These are phyloP conservation scores for Tenthredo distinguenda DNA, from an alignment of 2,888 invertebrate genomes.

Conservation along the genomic window DNA sequence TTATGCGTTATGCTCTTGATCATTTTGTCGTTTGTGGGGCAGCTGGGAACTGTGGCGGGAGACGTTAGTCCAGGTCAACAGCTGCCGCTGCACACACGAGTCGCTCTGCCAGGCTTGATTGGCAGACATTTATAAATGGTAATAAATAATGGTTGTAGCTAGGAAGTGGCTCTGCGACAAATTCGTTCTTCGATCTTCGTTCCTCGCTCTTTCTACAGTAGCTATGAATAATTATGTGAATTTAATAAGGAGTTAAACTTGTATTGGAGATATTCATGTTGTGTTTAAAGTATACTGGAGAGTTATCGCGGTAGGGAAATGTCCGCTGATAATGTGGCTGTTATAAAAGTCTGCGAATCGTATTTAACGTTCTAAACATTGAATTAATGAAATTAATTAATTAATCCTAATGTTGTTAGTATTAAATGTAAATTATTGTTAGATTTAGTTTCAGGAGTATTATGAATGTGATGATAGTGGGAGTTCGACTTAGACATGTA, in stretches of 20 bases:
- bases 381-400: slow-evolving; percentile 56
- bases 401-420: slow-evolving; percentile 36
- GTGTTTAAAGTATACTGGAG: not conserved
- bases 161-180: not conserved
- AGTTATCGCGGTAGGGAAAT: not conserved
- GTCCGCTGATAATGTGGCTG: not conserved
- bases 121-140: slow-evolving; percentile 81
- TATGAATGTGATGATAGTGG: not conserved
- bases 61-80: slow-evolving; percentile 78
- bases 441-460: slow-evolving; percentile 14
- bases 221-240: not conserved
- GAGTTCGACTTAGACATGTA: not conserved
- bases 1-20: slow-evolving; percentile 23
- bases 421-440: slow-evolving; percentile 4
- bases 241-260: not conserved
- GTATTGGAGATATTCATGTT: not conserved
- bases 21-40: slow-evolving; percentile 72
- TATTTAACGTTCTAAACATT: not conserved
- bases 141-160: not conserved
- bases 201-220: not conserved
- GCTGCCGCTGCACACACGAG: slow-evolving; percentile 82
- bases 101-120: slow-evolving; percentile 83
- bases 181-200: not conserved
- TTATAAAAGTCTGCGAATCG: not conserved
- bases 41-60: slow-evolving; percentile 74